Evolutionary conservation across 2,113 vertebrate species (phyloP), one percentile per base, ranked within the genome.

Genomic region (Tupaia tana): DNA sequence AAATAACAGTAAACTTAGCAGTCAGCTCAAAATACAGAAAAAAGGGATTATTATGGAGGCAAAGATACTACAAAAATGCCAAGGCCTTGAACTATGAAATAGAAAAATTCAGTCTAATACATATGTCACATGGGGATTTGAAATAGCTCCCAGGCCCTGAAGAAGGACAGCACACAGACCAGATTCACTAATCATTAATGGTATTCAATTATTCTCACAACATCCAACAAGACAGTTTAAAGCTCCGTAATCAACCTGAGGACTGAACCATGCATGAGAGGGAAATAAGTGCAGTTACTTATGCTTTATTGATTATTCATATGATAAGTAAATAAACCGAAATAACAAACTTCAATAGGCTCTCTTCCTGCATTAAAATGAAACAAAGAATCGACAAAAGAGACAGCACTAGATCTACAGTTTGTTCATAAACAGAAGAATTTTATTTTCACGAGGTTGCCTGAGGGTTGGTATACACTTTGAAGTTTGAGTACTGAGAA

Each of bases 241-340:
- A 69, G 75, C 54, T 93, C 93, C 24, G 66, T 86, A 80, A 81
- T 85, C 73, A 86, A 69, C 52, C 27, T 52, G 81, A 81, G 11
- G 13, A 86, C 22, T 90, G 31, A 95, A 81, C 70, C 71, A 5
- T 56, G 52, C 3, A 29, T 24, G 15, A 7, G 14, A 22, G 24
- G 14, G 66, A 73, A 43, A 90, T 75, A 91, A 95, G 84, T 52
- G 31, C 61, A 84, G 7, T 13, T 73, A 90, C 85, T 92, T 77
- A 43, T 90, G 31, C 19, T 86, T 59, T 92, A 77, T n/a, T 86
- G 52, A 84, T 84, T 87, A 64, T 88, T 95, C 34, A 82, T 90
- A 89, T 77, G 87, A 92, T 90, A 86, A 87, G 77, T 80, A 95
- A 94, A 77, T 84, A 92, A 88, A 94, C 54, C 89, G 70, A 94